These are phyloP conservation scores for Nudaria mundana DNA, from an alignment of 2,888 invertebrate genomes.

Conservation along the genomic window DNA sequence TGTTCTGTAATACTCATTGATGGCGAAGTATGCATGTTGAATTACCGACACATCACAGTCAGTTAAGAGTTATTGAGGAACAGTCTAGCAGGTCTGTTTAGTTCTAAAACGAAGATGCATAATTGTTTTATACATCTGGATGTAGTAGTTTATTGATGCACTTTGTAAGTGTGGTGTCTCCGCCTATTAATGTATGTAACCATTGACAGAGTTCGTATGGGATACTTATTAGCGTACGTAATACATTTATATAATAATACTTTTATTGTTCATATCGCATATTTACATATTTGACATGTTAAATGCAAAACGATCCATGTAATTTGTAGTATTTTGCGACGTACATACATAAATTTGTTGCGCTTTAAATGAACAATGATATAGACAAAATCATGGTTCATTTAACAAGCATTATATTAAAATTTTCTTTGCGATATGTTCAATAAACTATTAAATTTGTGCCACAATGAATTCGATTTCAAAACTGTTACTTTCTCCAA, in stretches of 20 bases:
- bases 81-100: constrained; percentile 64
- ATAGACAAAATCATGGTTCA: no score
- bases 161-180: constrained; percentile 78
- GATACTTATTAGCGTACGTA: constrained; percentile 76
- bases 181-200: constrained; percentile 80
- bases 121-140: constrained; percentile 76
- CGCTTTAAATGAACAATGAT: constrained; percentile 3
- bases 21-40: constrained; percentile 54
- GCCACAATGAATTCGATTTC: constrained; percentile 36
- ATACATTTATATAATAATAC: constrained; percentile 66
- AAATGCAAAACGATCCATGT: constrained; percentile 28
- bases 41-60: constrained; percentile 73
- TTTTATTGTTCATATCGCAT: constrained; percentile 61
- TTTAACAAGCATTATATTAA: no score
- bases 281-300: constrained; percentile 24
- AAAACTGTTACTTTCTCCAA: constrained; percentile 40
- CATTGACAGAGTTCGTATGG: constrained; percentile 72
- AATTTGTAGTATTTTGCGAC: constrained; percentile 10
- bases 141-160: constrained; percentile 78
- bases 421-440: constrained; percentile 31
- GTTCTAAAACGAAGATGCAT: constrained; percentile 73
- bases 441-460: constrained; percentile 30
- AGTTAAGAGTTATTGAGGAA: constrained; percentile 49
- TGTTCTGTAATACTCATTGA: constrained; percentile 59
- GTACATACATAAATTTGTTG: constrained; percentile 22